Evolutionary conservation across 2,888 invertebrate species (phyloP).

Genomic region (Chrysolina americana): DNA sequence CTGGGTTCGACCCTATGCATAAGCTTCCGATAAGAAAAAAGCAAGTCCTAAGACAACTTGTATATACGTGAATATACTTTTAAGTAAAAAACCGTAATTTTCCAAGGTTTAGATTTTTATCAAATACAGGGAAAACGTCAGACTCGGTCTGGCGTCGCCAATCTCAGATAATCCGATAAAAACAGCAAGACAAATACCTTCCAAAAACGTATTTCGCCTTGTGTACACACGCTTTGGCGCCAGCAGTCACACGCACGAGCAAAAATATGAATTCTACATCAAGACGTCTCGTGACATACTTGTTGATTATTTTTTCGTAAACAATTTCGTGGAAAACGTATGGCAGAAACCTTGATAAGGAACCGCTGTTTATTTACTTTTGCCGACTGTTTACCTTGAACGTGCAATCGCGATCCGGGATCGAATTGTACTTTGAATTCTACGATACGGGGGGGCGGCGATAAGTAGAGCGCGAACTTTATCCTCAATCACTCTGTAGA

Average conservation of each 20-base stretch:
- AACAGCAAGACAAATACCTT: constrained; percentile 13
- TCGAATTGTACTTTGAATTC: constrained; percentile 2
- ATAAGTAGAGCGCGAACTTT: not conserved
- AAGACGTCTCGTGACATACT: constrained; percentile 19
- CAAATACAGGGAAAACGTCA: not conserved
- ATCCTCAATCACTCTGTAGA: too few relatives aligned
- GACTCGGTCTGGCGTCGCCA: not conserved
- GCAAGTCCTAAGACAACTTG: not conserved
- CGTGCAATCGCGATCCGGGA: constrained; percentile 5
- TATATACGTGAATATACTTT: not conserved
- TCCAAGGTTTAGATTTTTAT: not conserved
- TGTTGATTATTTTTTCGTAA: constrained; percentile 25
- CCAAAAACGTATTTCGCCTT: constrained; percentile 11
- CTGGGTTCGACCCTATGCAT: not conserved
- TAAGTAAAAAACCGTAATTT: not conserved
- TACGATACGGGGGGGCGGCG: not conserved
- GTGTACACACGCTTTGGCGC: not conserved
- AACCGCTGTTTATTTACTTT: constrained; percentile 26
- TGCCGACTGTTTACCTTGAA: constrained; percentile 27
- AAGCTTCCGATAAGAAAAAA: not conserved
- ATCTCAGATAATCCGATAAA: constrained; percentile 21
- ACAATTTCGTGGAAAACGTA: constrained; percentile 25
- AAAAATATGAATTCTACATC: constrained; percentile 12
- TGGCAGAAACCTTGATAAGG: constrained; percentile 14
- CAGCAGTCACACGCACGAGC: not conserved